Conservation (phyloP, 2,113 vertebrate genomes). For the Todiramphus saurophagus region DNA sequence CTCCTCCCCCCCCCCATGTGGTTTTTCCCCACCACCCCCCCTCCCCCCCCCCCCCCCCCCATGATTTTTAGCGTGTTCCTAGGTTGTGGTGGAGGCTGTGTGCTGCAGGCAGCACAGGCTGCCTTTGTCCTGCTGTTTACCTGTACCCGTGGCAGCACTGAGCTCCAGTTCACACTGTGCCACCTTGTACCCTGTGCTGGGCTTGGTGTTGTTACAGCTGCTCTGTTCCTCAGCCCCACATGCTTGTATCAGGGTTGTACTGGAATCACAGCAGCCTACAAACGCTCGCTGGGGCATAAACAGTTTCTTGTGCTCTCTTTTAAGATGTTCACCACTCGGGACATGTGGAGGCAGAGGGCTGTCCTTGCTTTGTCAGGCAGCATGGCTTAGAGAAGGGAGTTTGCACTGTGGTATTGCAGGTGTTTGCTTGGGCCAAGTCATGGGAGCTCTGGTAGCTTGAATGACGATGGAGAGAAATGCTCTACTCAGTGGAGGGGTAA, state of each 20-base stretch:
- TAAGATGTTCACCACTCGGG: neutral
- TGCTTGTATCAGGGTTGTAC: neutral
- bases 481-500: neutral
- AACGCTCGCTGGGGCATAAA: neutral
- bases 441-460: neutral
- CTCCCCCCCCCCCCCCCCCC: neutral
- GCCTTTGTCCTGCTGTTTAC: neutral
- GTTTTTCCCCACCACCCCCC: neutral
- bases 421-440: neutral
- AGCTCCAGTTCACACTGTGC: neutral
- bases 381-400: neutral
- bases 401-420: neutral
- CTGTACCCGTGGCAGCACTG: accelerated
- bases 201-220: neutral
- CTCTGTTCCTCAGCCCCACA: neutral
- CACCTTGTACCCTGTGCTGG: neutral
- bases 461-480: neutral
- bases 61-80: neutral
- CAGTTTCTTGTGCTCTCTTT: neutral
- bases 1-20: neutral
- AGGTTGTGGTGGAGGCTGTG: neutral
- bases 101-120: neutral
- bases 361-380: neutral
- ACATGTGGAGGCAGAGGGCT: neutral
- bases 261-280: neutral